Percentiles rank a stretch among this genome's conserved stretches.
These are phyloP conservation scores for Folsomia manolachei DNA, from an alignment of 2,888 invertebrate genomes.

Conservation along the genomic window DNA sequence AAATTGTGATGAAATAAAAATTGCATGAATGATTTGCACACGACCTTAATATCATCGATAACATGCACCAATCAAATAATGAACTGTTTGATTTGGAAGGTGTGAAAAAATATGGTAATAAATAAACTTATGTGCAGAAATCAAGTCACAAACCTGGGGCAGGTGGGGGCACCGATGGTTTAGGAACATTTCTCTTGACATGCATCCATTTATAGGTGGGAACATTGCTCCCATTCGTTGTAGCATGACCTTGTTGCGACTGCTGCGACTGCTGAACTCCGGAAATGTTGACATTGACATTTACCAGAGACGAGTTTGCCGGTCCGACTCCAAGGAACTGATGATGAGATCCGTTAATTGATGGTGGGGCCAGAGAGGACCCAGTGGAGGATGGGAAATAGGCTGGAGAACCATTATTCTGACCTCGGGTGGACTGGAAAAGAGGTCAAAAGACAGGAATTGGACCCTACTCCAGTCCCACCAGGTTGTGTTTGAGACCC, in stretches of 20 bases:
- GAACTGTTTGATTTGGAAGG: background rate
- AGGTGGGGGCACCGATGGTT: slow-evolving; percentile 78
- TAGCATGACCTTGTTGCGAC: background rate
- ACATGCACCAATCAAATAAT: background rate
- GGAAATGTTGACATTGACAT: background rate
- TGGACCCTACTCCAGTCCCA: background rate
- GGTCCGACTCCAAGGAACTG: slow-evolving; percentile 26
- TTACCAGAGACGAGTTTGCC: background rate
- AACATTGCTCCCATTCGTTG: slow-evolving; percentile 27
- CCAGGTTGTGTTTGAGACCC: no score
- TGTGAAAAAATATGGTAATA: background rate
- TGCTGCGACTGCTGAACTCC: background rate
- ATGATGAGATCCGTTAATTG: slow-evolving; percentile 29
- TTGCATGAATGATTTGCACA: background rate
- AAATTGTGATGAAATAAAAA: background rate
- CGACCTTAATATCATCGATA: background rate
- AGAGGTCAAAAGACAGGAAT: background rate
- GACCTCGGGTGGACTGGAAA: background rate
- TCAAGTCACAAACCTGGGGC: slow-evolving; percentile 41
- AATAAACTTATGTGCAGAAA: background rate
- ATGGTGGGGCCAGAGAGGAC: slow-evolving; percentile 33
- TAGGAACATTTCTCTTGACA: slow-evolving; percentile 92
- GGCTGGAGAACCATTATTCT: background rate
- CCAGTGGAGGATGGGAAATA: slow-evolving; percentile 19
- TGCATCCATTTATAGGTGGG: slow-evolving; percentile 99